Evolutionary conservation across 1,140 invertebrate genomes (phyloP).

Genomic region (Drosophila cardini): DNA sequence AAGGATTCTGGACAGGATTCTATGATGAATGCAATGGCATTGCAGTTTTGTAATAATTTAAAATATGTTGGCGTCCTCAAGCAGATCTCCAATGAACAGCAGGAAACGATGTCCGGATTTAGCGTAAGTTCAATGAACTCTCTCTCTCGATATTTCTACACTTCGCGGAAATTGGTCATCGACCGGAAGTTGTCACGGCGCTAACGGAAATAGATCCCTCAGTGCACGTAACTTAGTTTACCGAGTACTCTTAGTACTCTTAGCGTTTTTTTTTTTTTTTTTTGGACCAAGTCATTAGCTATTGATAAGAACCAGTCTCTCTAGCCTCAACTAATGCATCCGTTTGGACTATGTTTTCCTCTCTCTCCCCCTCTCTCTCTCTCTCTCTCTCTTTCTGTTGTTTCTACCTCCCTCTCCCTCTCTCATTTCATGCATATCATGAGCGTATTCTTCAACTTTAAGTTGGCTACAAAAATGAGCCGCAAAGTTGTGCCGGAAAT

Average conservation of each 20-base stretch:
- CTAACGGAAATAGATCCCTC: slow-evolving; percentile 60
- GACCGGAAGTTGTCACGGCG: slow-evolving; percentile 71
- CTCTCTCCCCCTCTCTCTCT: not conserved
- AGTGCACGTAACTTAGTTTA: slow-evolving; percentile 37
- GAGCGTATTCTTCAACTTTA: slow-evolving; percentile 19
- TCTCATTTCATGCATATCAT: slow-evolving; percentile 17
- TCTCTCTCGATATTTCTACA: not conserved
- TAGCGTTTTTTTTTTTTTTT: too few relatives aligned
- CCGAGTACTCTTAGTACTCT: slow-evolving; percentile 3
- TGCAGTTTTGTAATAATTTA: slow-evolving; percentile 95
- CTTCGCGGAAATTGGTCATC: slow-evolving; percentile 34
- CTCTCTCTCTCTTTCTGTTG: not conserved
- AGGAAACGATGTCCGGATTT: slow-evolving; percentile 86
- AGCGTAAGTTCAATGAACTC: slow-evolving; percentile 87
- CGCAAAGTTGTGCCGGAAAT: slow-evolving; percentile 79
- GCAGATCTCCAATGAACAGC: slow-evolving; percentile 86
- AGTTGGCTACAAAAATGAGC: slow-evolving; percentile 58
- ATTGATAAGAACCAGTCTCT: slow-evolving; percentile 33
- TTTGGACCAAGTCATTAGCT: slow-evolving; percentile 40
- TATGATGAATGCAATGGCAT: slow-evolving; percentile 88
- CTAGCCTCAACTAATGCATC: slow-evolving; percentile 22
- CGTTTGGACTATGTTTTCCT: too few relatives aligned
- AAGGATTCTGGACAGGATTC: slow-evolving; percentile 84
- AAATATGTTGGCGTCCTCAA: slow-evolving; percentile 93
- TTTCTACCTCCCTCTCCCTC: not conserved